Evolutionary conservation across 2,888 invertebrate species (phyloP).

Genomic region (Nomada lathburiana): DNA sequence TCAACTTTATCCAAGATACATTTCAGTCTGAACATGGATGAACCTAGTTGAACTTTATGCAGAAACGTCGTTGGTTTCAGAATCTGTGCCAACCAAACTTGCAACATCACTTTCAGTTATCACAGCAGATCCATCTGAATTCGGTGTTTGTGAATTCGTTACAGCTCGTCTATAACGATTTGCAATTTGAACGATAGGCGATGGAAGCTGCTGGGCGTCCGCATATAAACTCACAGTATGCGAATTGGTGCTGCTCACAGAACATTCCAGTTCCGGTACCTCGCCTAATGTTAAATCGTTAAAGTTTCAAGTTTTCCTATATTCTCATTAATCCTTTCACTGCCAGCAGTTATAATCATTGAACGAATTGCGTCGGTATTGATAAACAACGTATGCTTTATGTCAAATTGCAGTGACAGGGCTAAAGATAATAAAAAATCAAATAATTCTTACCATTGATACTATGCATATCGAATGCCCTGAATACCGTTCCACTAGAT

Average conservation of each 20-base stretch:
- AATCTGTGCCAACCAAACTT: slow-evolving; percentile 24
- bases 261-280: slow-evolving; percentile 76
- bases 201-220: slow-evolving; percentile 74
- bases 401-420: slow-evolving; percentile 27
- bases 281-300: slow-evolving; percentile 72
- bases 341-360: background rate
- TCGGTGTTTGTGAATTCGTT: slow-evolving; percentile 47
- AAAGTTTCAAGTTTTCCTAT: background rate
- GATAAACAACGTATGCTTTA: background rate
- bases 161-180: slow-evolving; percentile 45
- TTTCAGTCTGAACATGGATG: slow-evolving; percentile 21
- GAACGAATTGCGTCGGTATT: background rate
- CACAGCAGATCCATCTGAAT: slow-evolving; percentile 36
- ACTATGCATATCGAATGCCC: slow-evolving; percentile 80
- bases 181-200: slow-evolving; percentile 57
- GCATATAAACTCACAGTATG: slow-evolving; percentile 76
- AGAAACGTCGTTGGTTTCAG: slow-evolving; percentile 65
- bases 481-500: slow-evolving; percentile 72
- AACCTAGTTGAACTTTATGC: slow-evolving; percentile 62
- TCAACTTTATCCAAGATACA: slow-evolving; percentile 40
- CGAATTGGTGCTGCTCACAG: slow-evolving; percentile 77
- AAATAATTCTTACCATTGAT: slow-evolving; percentile 78
- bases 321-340: background rate
- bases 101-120: slow-evolving; percentile 33
- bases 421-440: background rate